A percentile compares a stretch with the other conserved stretches of the same genome.
Evolutionary conservation across 2,888 invertebrate species (phyloP).

Genomic region (Mechanitis messenoides): DNA sequence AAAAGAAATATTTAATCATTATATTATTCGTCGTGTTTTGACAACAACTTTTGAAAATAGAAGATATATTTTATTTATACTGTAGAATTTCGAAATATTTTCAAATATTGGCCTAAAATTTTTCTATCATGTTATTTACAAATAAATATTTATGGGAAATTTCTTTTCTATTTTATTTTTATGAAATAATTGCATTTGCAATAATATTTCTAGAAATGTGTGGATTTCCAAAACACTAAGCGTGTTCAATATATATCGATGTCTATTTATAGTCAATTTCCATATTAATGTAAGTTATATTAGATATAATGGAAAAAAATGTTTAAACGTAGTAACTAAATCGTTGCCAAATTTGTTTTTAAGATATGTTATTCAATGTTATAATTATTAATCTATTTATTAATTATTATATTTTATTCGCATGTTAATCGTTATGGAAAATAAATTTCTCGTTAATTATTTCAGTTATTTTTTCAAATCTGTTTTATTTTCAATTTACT

Average conservation of each 20-base stretch:
- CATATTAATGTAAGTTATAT: slow-evolving; percentile 4
- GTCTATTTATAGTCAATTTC: slow-evolving; percentile 28
- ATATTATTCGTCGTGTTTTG: slow-evolving; percentile 35
- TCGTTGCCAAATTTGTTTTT: slow-evolving; percentile 17
- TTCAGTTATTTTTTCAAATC: no score
- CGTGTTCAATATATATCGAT: slow-evolving; percentile 19
- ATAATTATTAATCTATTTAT: not conserved
- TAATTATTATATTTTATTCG: not conserved
- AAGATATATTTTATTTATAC: slow-evolving; percentile 31
- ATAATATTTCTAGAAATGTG: slow-evolving; percentile 24
- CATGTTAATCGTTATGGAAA: slow-evolving; percentile 2
- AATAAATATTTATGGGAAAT: slow-evolving; percentile 11
- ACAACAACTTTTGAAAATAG: slow-evolving; percentile 32
- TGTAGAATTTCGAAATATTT: slow-evolving; percentile 35
- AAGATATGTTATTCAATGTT: slow-evolving; percentile 3
- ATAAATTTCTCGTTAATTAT: not conserved
- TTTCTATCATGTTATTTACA: slow-evolving; percentile 1
- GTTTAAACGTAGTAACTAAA: slow-evolving; percentile 11
- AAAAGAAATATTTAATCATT: slow-evolving; percentile 18
- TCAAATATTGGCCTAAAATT: slow-evolving; percentile 17
- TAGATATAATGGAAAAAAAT: slow-evolving; percentile 6
- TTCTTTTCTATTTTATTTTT: slow-evolving; percentile 12
- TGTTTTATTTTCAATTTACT: not conserved
- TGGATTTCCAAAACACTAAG: slow-evolving; percentile 29
- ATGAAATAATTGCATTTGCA: slow-evolving; percentile 13